Conservation (phyloP, 2,797 vertebrate species). For the Monodelphis domestica region DNA sequence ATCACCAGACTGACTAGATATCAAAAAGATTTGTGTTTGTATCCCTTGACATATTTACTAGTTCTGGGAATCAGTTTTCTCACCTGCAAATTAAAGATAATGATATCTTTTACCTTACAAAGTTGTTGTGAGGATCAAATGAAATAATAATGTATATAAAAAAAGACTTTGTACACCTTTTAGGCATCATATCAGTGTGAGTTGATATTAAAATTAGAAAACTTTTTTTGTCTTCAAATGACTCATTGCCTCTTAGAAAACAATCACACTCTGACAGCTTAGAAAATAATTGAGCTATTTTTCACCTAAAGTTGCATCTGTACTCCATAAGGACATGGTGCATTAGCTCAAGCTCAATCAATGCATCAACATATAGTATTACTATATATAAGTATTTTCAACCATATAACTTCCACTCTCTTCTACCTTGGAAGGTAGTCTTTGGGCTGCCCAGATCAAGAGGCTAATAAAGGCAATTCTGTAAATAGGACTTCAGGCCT, state of each 20-base stretch:
- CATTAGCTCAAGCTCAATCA: no score
- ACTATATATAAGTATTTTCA: background rate
- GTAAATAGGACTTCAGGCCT: background rate
- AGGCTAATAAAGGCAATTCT: constrained; percentile 1
- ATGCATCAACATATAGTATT: background rate
- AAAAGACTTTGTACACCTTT: background rate
- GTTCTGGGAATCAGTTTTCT: background rate
- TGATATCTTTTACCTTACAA: no score
- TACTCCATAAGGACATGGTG: background rate
- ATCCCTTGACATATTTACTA: background rate
- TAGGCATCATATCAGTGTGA: background rate
- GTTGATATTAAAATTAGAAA: background rate
- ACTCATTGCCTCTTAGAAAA: background rate
- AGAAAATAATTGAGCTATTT: background rate
- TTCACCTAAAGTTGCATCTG: background rate
- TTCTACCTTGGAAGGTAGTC: background rate
- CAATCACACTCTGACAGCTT: background rate
- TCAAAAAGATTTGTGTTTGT: background rate
- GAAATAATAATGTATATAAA: background rate
- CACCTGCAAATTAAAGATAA: background rate
- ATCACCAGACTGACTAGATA: background rate
- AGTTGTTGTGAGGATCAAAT: background rate
- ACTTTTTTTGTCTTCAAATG: background rate
- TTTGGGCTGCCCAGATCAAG: background rate
- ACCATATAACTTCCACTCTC: background rate